Conservation (phyloP, 2,888 invertebrate genomes). For the Mesorhabditis sp. region DNA sequence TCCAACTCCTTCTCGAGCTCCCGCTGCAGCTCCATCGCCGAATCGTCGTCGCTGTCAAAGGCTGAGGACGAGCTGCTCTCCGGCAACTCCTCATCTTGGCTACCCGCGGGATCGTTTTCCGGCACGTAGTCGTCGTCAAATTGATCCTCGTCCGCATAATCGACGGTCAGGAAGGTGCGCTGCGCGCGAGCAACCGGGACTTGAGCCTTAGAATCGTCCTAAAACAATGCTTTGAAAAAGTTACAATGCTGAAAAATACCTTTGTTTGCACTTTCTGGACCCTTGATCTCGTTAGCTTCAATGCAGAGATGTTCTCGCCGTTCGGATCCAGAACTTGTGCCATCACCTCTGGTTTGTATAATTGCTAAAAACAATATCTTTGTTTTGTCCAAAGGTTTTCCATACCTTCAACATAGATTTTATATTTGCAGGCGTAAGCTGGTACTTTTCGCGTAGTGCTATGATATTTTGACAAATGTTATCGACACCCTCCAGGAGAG, state of each 20-base stretch:
- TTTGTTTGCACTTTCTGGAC: background rate
- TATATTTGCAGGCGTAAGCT: background rate
- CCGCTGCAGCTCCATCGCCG: background rate
- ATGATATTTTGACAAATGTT: background rate
- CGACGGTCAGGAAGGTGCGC: conserved; percentile 1
- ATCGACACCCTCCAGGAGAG: background rate
- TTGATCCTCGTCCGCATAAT: background rate
- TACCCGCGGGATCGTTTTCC: background rate
- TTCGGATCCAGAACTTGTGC: background rate
- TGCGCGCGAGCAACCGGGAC: background rate
- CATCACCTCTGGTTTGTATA: background rate
- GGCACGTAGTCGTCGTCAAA: conserved; percentile 2
- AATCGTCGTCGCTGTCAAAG: conserved; percentile 3
- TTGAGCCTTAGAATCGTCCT: background rate
- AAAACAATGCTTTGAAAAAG: background rate
- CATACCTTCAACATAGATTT: conserved; percentile 1
- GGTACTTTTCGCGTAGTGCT: background rate
- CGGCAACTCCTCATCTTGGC: background rate
- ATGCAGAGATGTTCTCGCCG: background rate
- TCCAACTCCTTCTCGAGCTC: background rate
- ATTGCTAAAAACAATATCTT: background rate
- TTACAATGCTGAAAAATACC: background rate
- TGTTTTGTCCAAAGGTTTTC: background rate
- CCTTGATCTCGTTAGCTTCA: background rate
- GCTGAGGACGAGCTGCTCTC: background rate